A percentile compares a stretch with the other conserved stretches of the same genome.
These are phyloP conservation scores for Aquila chrysaetos DNA, from an alignment of 2,797 vertebrate species.

Conservation along the genomic window DNA sequence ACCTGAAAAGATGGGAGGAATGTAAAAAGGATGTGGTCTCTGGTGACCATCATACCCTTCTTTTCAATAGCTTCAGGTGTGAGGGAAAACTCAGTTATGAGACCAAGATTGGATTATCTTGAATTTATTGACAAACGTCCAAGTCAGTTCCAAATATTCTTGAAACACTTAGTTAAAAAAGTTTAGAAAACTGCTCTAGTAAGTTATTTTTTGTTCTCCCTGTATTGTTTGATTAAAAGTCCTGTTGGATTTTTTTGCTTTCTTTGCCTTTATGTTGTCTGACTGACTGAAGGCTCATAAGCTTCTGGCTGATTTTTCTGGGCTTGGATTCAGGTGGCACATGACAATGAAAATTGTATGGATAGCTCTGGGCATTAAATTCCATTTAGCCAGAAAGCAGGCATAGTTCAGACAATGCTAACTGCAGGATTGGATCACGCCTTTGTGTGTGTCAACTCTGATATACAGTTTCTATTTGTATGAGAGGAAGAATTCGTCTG, in stretches of 20 bases:
- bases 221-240: not conserved
- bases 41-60: not conserved
- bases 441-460: not conserved
- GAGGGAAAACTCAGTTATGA: not conserved
- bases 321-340: not conserved
- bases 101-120: not conserved
- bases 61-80: not conserved
- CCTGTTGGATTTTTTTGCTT: not conserved
- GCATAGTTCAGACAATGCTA: not conserved
- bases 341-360: not conserved
- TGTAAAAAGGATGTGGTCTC: not conserved
- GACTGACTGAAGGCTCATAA: not conserved
- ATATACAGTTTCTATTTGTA: conserved; percentile 23
- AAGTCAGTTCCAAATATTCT: not conserved
- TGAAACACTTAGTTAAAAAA: not conserved
- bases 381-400: not conserved
- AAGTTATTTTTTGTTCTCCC: not conserved
- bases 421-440: not conserved
- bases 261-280: not conserved
- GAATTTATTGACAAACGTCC: not conserved
- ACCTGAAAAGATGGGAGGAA: not conserved
- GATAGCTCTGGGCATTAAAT: not conserved
- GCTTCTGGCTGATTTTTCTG: not conserved
- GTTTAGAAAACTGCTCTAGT: not conserved
- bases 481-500: conserved; percentile 18